Conservation (phyloP, 2,888 invertebrate genomes). For the Orchesella flavescens region DNA sequence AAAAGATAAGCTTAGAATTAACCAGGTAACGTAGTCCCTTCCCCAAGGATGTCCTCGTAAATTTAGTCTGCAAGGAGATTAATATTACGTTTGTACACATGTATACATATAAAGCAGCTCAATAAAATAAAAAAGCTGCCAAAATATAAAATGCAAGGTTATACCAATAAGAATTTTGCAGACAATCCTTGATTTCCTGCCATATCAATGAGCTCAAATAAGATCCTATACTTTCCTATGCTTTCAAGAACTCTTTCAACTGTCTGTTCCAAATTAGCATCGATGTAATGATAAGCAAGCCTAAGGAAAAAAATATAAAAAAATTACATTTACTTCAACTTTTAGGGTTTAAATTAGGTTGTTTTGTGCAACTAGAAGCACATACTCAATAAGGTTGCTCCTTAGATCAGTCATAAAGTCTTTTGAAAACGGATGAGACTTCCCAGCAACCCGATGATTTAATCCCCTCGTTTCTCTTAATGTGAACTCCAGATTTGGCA, state of each 20-base stretch:
- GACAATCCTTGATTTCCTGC: constrained; percentile 57
- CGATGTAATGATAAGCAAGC: constrained; percentile 33
- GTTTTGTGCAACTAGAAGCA: background rate
- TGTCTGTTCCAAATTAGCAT: background rate
- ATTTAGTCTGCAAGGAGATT: constrained; percentile 41
- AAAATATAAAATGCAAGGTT: background rate
- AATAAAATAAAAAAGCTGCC: background rate
- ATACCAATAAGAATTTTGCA: constrained; percentile 48
- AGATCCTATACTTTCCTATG: background rate
- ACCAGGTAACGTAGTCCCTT: constrained; percentile 52
- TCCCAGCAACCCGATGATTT: constrained; percentile 32
- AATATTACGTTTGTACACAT: too few species aligned
- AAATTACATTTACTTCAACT: background rate
- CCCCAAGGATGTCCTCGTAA: constrained; percentile 19
- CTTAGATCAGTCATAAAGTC: constrained; percentile 23
- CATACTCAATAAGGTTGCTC: constrained; percentile 27
- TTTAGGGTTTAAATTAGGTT: too few species aligned
- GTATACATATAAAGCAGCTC: constrained; percentile 8
- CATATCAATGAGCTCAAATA: constrained; percentile 48
- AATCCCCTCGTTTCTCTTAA: constrained; percentile 2
- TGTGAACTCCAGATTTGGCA: constrained; percentile 38
- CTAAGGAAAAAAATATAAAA: constrained; percentile 41
- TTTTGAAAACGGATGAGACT: constrained; percentile 25
- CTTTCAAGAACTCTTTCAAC: background rate
- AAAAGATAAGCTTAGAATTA: constrained; percentile 46